These are phyloP conservation scores for Desmodus rotundus DNA, from an alignment of 2,113 vertebrate species.

Conservation along the genomic window DNA sequence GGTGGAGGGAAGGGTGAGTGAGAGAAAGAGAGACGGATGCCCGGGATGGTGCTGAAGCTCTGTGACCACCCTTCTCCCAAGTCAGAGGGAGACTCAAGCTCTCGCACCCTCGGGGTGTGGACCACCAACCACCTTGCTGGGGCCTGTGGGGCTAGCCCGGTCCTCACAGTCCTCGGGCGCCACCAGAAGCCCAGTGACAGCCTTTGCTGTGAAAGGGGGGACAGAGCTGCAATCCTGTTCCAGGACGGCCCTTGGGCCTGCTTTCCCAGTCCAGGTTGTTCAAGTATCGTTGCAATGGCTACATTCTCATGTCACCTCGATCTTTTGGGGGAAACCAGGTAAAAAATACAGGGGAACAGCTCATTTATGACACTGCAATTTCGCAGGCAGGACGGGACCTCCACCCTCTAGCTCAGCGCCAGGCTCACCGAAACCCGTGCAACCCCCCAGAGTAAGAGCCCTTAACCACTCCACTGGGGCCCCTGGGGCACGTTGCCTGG, in stretches of 20 bases:
- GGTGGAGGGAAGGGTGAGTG: neutral
- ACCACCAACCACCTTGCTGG: fast-evolving
- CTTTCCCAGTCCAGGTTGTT: neutral
- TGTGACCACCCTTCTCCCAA: neutral
- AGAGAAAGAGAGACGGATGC: neutral
- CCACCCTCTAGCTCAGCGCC: too few species aligned
- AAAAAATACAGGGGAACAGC: neutral
- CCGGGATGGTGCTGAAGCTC: fast-evolving
- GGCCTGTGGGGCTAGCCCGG: neutral
- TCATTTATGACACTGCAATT: neutral
- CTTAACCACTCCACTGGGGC: neutral
- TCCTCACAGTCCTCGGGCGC: neutral
- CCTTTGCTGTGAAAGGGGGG: fast-evolving
- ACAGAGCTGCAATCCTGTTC: neutral
- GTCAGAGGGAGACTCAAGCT: neutral
- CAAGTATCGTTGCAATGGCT: fast-evolving
- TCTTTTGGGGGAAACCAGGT: neutral
- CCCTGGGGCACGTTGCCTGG: neutral
- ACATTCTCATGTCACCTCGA: neutral
- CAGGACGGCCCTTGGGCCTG: fast-evolving
- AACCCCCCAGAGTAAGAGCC: neutral
- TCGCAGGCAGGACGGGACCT: neutral
- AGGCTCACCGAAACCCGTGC: neutral
- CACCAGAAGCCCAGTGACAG: neutral
- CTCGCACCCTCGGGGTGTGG: fast-evolving